Percentiles rank a stretch among this genome's conserved stretches.
Conservation (phyloP, 2,797 vertebrate genomes). For the Ctenopoma kingsleyae region DNA sequence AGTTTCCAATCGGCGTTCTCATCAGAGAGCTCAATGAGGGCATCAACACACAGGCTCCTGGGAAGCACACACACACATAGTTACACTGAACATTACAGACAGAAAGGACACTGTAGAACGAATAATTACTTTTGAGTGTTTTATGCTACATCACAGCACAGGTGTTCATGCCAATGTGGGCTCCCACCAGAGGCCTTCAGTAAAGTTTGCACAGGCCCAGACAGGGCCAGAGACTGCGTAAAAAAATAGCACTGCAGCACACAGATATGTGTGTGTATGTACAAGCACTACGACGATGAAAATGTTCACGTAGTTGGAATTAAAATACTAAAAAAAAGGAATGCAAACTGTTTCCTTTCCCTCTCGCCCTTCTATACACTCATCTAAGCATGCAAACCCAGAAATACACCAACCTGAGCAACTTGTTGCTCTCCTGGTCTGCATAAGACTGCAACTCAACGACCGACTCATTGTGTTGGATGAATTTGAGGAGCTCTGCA, state of each 20-base stretch:
- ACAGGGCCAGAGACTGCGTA: slow-evolving; percentile 17
- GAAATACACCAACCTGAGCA: slow-evolving; percentile 88
- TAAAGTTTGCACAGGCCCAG: slow-evolving; percentile 35
- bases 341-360: not conserved
- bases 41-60: slow-evolving; percentile 97
- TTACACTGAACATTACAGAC: slow-evolving; percentile 2
- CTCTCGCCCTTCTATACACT: not conserved
- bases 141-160: slow-evolving; percentile 17
- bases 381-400: not conserved
- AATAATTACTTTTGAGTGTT: slow-evolving; percentile 9
- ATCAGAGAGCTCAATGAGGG: slow-evolving; percentile 97
- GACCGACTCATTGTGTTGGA: slow-evolving; percentile 95
- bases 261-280: slow-evolving; percentile 18
- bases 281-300: slow-evolving; percentile 12
- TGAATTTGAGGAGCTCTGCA: slow-evolving; percentile 94
- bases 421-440: slow-evolving; percentile 95
- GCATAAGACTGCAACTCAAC: slow-evolving; percentile 93
- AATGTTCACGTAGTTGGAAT: slow-evolving; percentile 23
- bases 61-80: slow-evolving; percentile 37
- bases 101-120: slow-evolving; percentile 7
- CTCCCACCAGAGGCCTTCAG: slow-evolving; percentile 44
- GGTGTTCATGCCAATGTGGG: slow-evolving; percentile 17
- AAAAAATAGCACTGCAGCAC: slow-evolving; percentile 58
- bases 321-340: not conserved
- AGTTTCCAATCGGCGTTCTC: slow-evolving; percentile 99